Percentiles rank a stretch among this genome's conserved stretches.
Conservation (phyloP, 1,140 invertebrate species). For the Notospermus geniculatus region DNA sequence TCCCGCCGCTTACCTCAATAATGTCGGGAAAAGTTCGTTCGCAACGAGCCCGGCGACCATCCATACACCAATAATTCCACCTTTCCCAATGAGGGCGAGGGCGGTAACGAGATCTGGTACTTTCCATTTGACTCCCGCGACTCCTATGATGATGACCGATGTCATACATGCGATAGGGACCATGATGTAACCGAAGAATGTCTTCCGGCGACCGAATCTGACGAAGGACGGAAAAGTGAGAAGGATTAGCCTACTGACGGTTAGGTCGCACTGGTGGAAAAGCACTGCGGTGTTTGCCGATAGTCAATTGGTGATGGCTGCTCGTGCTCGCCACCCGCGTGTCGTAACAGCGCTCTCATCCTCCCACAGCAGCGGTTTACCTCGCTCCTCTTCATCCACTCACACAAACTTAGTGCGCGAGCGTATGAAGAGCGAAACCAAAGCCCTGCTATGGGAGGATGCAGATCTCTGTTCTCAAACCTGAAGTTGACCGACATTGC, state of each 20-base stretch:
- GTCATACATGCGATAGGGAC: background rate
- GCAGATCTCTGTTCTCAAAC: background rate
- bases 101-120: background rate
- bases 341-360: too few relatives aligned
- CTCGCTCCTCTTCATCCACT: too few relatives aligned
- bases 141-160: background rate
- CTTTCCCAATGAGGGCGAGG: background rate
- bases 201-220: conserved; percentile 2
- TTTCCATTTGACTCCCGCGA: background rate
- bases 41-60: background rate
- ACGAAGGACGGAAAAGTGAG: background rate
- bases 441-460: too few relatives aligned
- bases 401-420: too few relatives aligned
- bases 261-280: background rate
- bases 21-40: background rate
- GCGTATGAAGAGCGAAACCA: too few relatives aligned
- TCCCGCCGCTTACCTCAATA: conserved; percentile 4
- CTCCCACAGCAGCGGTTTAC: too few relatives aligned
- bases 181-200: conserved; percentile 3
- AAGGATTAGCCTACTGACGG: background rate
- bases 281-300: background rate
- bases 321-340: background rate
- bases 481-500: background rate
- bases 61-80: background rate
- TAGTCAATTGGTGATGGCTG: background rate